Conservation (phyloP, 2,113 vertebrate genomes). For the Geococcyx californianus region DNA sequence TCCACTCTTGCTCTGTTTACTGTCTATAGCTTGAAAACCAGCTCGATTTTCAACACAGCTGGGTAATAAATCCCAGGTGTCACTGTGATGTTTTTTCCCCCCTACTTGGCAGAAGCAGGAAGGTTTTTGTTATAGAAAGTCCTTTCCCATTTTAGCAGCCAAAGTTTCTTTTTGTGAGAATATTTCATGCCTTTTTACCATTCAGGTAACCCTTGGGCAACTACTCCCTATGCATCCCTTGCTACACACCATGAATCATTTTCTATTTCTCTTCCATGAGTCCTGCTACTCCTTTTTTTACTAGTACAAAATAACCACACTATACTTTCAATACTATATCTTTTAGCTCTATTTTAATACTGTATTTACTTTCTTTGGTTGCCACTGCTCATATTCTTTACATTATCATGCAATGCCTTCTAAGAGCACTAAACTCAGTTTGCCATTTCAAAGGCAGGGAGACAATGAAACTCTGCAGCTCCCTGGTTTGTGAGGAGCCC, state of each 20-base stretch:
- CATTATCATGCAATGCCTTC: not conserved
- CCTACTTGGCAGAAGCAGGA: not conserved
- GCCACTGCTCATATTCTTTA: not conserved
- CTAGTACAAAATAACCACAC: not conserved
- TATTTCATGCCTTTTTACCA: not conserved
- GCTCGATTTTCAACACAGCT: not conserved
- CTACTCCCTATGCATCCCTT: not conserved
- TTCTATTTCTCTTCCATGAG: not conserved
- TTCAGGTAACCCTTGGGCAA: not conserved
- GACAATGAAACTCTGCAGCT: not conserved
- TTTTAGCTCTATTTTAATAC: not conserved
- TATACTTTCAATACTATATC: not conserved
- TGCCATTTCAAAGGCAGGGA: not conserved
- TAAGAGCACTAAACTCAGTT: not conserved
- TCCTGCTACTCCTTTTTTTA: not conserved
- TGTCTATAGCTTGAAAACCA: not conserved
- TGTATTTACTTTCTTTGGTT: not conserved
- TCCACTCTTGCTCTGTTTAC: not conserved
- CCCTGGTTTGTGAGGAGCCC: not conserved
- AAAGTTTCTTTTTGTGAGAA: not conserved
- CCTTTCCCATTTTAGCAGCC: not conserved
- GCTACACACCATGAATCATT: not conserved
- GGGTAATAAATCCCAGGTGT: not conserved
- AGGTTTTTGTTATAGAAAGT: not conserved
- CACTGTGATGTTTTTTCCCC: rapidly evolving